Evolutionary conservation across 2,797 vertebrate species (phyloP).

Genomic region (Salmo trutta): DNA sequence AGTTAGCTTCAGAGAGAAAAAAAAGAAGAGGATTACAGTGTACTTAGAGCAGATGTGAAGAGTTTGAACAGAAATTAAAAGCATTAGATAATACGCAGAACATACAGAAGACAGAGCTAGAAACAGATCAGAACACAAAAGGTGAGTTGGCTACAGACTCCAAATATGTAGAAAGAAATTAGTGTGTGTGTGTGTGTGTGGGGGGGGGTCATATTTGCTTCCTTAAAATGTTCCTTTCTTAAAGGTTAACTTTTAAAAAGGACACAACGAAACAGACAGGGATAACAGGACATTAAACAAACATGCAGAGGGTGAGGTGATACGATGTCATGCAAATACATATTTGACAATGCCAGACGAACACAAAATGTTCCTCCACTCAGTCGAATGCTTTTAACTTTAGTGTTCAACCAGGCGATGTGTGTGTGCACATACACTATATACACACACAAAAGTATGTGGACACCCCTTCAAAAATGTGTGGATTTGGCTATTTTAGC

Average conservation of each 20-base stretch:
- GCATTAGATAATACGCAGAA: slow-evolving; percentile 4
- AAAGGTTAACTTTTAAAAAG: not conserved
- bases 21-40: slow-evolving; percentile 8
- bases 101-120: not conserved
- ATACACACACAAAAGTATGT: not conserved
- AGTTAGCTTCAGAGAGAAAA: slow-evolving; percentile 19
- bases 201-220: too few relatives aligned
- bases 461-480: too few relatives aligned
- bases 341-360: not conserved
- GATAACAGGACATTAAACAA: slow-evolving; percentile 7
- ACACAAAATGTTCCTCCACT: slow-evolving; percentile 7
- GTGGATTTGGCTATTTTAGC: too few relatives aligned
- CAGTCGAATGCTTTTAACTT: slow-evolving; percentile 30
- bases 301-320: slow-evolving; percentile 19
- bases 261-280: not conserved
- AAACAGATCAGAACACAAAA: not conserved
- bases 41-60: slow-evolving; percentile 14
- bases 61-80: slow-evolving; percentile 4
- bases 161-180: not conserved
- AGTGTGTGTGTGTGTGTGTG: not conserved
- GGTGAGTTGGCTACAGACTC: not conserved
- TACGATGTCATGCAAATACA: slow-evolving; percentile 1
- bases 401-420: slow-evolving; percentile 30
- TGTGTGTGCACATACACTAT: not conserved
- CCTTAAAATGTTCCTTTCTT: too few relatives aligned